Conservation (phyloP, 1,140 invertebrate species). For the Archegozetes longisetosus region DNA sequence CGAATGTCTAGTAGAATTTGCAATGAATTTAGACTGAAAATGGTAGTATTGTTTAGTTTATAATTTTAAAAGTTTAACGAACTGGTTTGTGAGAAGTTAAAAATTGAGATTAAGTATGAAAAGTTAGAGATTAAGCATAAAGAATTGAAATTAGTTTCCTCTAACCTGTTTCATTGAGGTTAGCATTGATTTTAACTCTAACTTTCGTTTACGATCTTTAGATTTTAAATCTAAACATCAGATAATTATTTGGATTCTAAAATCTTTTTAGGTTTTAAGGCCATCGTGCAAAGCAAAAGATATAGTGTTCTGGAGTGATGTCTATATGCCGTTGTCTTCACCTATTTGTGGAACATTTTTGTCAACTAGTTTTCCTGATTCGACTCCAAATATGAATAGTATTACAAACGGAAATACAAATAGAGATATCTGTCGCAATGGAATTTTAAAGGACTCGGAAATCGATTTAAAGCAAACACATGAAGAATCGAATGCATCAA, state of each 20-base stretch:
- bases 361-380: neutral
- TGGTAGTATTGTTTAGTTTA: too few relatives aligned
- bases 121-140: too few relatives aligned
- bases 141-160: too few relatives aligned
- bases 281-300: slow-evolving; percentile 65
- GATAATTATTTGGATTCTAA: neutral
- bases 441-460: neutral
- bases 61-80: too few relatives aligned
- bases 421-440: neutral
- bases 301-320: slow-evolving; percentile 62
- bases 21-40: too few relatives aligned
- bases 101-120: too few relatives aligned
- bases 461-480: neutral
- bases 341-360: slow-evolving; percentile 28
- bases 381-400: neutral
- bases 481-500: neutral
- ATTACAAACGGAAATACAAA: neutral
- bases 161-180: too few relatives aligned
- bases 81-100: too few relatives aligned
- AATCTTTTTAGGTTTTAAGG: slow-evolving; percentile 52
- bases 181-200: neutral
- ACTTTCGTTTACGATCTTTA: neutral
- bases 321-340: slow-evolving; percentile 44
- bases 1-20: neutral
- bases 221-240: neutral